Percentiles rank a stretch among this genome's conserved stretches.
These are phyloP conservation scores for Luscinia megarhynchos DNA, from an alignment of 2,797 vertebrate species.

Conservation along the genomic window DNA sequence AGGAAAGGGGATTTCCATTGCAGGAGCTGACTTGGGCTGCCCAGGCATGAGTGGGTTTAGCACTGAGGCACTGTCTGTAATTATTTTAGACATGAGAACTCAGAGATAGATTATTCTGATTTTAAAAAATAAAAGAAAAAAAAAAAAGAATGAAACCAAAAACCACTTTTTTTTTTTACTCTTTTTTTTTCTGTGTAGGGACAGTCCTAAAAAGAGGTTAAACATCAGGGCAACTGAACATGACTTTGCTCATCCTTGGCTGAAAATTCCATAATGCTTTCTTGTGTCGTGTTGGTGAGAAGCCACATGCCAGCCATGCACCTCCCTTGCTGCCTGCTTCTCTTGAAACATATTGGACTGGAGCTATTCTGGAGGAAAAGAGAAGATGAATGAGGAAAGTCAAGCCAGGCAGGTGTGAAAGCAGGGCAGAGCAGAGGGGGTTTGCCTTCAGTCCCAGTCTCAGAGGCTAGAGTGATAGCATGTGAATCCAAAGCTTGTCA, in stretches of 20 bases:
- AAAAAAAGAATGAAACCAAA: neutral
- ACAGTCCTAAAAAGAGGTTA: neutral
- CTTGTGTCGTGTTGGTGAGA: rapidly evolving
- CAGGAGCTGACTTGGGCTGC: conserved; percentile 8
- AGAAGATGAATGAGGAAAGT: neutral
- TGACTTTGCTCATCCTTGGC: neutral
- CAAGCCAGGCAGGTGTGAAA: neutral
- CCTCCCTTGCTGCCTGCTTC: neutral
- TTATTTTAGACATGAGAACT: neutral
- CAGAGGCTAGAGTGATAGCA: neutral
- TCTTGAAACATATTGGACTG: neutral
- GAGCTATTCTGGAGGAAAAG: neutral
- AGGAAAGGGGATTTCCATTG: conserved; percentile 25
- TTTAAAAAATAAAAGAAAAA: neutral
- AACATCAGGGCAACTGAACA: neutral
- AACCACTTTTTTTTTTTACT: too few relatives aligned
- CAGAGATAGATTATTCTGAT: neutral
- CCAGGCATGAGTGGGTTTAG: neutral
- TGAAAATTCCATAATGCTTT: neutral
- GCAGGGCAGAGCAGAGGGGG: neutral
- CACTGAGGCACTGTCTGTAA: neutral
- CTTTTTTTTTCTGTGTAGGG: neutral
- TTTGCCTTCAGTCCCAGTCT: neutral
- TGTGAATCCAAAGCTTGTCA: neutral
- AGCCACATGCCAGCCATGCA: neutral